Base-by-base conservation (phyloP, 2,113 vertebrate genomes). In the Paramormyrops kingsleyae region DNA sequence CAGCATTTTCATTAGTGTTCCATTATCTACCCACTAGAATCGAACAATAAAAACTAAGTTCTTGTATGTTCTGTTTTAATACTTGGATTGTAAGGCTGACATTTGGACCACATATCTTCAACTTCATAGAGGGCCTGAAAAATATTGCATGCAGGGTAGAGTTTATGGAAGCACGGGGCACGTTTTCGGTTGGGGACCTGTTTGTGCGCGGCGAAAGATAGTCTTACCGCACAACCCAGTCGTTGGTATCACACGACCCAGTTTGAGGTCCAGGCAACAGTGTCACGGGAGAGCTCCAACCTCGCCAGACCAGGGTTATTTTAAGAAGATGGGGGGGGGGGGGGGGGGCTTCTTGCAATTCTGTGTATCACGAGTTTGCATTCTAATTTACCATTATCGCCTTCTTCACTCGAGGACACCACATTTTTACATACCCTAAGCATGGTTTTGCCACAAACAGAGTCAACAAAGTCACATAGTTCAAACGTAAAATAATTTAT, bases 261-360 rank as follows among this genome's bases (percentile, higher is more conserved):
- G 12, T 87, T 53, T 50, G 46, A 27, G 77, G 46, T 88, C 70
- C 90, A 83, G 47, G 87, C 83, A 42, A 88, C 24, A 56, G 27
- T 42, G 88, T 83, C 39, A 46, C 74, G 31, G 35, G 44, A 47
- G 77, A 24, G 17, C 46, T 80, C 17, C 12, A 35, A 56, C 88
- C 88, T 52, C 83, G 50, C 50, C 74, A 85, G 44, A 12, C 12
- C 77, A 35, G 52, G n/a, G 56, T 46, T 52, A 83, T 83, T 66
- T 56, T 42, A 56, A 83, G 87, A 90, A 62, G 52, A 3, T 31
- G 49, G 47, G 46, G 44, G 46, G 46, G 47, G 8, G 49, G 10
- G 49, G 53, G 53, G 59, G 62, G 0, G 19, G 24, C 35, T 44
- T 83, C 49, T 90, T 59, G 24, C 56, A 86, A 46, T 77, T 77